These are phyloP conservation scores for Anadara kagoshimensis DNA, from an alignment of 1,140 invertebrate species.

Conservation along the genomic window DNA sequence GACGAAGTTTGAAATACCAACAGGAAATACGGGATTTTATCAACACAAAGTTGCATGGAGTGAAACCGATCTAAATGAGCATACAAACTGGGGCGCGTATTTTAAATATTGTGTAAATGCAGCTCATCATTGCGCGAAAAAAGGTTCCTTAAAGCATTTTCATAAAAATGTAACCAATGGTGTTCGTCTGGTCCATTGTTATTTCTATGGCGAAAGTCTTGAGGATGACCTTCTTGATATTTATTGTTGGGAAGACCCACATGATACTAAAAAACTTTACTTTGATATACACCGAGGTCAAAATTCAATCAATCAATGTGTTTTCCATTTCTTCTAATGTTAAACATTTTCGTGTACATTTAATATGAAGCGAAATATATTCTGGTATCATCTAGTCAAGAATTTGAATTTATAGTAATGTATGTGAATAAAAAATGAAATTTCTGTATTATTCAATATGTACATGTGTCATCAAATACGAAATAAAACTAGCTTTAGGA, in stretches of 20 bases:
- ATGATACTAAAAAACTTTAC: constrained; percentile 18
- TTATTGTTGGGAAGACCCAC: constrained; percentile 25
- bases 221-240: constrained; percentile 31
- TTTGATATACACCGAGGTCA: constrained; percentile 41
- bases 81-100: constrained; percentile 45
- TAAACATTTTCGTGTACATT: too few species aligned
- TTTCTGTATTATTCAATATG: too few species aligned
- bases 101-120: constrained; percentile 27
- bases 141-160: constrained; percentile 28
- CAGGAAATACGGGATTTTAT: constrained; percentile 10
- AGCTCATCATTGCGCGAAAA: constrained; percentile 25
- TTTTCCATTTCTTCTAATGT: constrained; percentile 20
- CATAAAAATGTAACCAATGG: constrained; percentile 30
- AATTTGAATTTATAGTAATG: too few species aligned
- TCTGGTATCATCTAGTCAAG: too few species aligned
- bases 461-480: too few species aligned
- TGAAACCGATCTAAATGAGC: constrained; percentile 40
- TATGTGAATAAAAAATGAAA: too few species aligned
- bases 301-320: constrained; percentile 45
- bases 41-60: constrained; percentile 42
- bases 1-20: constrained; percentile 38
- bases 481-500: too few species aligned
- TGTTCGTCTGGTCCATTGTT: constrained; percentile 24
- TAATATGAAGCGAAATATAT: too few species aligned
- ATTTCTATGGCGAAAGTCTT: constrained; percentile 38